A percentile compares a stretch with the other conserved stretches of the same genome.
phyloP scores from a whole-genome alignment of 1,140 invertebrate species.

The Megalopta genalis region DNA sequence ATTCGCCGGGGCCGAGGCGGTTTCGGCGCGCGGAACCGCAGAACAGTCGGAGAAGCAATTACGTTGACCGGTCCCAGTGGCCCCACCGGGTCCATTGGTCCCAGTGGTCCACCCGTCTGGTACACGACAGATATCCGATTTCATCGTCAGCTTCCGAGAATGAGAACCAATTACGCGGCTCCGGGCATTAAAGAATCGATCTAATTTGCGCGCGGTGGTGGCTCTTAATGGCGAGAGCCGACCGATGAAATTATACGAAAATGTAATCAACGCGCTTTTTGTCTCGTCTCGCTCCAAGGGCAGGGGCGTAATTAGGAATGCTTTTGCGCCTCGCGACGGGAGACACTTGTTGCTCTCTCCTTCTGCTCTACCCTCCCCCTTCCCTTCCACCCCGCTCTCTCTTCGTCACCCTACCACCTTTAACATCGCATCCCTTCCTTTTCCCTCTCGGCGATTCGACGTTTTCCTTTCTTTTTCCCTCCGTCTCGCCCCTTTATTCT shows the following conservation, averaged over 20 bases:
- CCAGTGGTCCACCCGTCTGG: not conserved
- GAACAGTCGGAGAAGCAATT: slow-evolving; percentile 66
- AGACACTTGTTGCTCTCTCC: slow-evolving; percentile 75
- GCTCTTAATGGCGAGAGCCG: slow-evolving; percentile 70
- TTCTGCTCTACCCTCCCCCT: slow-evolving; percentile 56
- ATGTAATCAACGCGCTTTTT: slow-evolving; percentile 79
- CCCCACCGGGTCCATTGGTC: slow-evolving; percentile 6
- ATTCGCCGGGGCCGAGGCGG: slow-evolving; percentile 16
- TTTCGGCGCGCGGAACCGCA: slow-evolving; percentile 55
- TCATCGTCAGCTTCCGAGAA: slow-evolving; percentile 68
- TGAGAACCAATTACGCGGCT: slow-evolving; percentile 71
- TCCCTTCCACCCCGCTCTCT: slow-evolving; percentile 39
- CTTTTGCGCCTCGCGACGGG: slow-evolving; percentile 78
- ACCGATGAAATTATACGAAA: slow-evolving; percentile 77
- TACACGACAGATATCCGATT: slow-evolving; percentile 68
- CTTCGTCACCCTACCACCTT: slow-evolving; percentile 21
- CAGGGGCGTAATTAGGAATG: slow-evolving; percentile 78
- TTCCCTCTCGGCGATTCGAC: not conserved
- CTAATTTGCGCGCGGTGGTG: slow-evolving; percentile 68
- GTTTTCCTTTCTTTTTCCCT: slow-evolving; percentile 3
- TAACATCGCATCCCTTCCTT: slow-evolving; percentile 29
- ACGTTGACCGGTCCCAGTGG: slow-evolving; percentile 46
- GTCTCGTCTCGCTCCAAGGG: slow-evolving; percentile 76
- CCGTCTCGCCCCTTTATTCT: slow-evolving; percentile 5
- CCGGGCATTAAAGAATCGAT: slow-evolving; percentile 72